Evolutionary conservation across 2,113 vertebrate genomes (phyloP), one percentile per base, ranked within the genome.

Genomic region (Phalacrocorax brasilianus): DNA sequence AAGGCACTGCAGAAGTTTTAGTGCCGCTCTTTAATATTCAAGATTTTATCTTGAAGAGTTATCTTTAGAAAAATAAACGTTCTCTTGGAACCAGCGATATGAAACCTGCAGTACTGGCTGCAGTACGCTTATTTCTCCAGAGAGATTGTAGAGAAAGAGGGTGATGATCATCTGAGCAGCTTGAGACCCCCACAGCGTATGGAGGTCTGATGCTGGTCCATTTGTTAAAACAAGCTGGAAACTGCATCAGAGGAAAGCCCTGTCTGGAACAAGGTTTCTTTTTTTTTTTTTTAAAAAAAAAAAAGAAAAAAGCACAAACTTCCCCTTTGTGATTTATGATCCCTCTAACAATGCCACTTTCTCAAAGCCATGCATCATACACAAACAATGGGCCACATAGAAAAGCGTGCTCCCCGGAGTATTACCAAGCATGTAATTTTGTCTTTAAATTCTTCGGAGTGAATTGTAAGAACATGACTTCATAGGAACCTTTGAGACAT

Each of bases 401-500:
- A 97, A 96, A 97, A 97, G 96, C 62, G 3, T 23, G 68, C 88
- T 98, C 97, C 83, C 94, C 16, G 5, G 97, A 96, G 96, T 97
- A 97, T 98, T 98, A 97, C 47, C 53, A 97, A 95, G 97, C 95
- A 95, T 98, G 94, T 98, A 97, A 98, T 98, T 98, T 98, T 98
- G 98, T 98, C 97, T 98, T 98, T 98, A 98, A 97, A 96, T 97
- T 97, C 97, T 97, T 98, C 53, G 0, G 74, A 97, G 97, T 92
- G 96, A 97, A 97, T 97, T 97, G 98, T 98, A 98, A 96, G 97
- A 97, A 98, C 98, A 98, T 98, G 98, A 98, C 96, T 98, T 98
- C 97, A 98, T 97, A 98, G 97, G 96, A 96, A 96, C 97, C 95
- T 97, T 95, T 94, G 97, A 98, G 98, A 98, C 97, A 96, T 97